Evolutionary conservation across 2,888 invertebrate genomes (phyloP), one percentile per base, ranked within the genome.

Genomic region (Oasisia sp.): DNA sequence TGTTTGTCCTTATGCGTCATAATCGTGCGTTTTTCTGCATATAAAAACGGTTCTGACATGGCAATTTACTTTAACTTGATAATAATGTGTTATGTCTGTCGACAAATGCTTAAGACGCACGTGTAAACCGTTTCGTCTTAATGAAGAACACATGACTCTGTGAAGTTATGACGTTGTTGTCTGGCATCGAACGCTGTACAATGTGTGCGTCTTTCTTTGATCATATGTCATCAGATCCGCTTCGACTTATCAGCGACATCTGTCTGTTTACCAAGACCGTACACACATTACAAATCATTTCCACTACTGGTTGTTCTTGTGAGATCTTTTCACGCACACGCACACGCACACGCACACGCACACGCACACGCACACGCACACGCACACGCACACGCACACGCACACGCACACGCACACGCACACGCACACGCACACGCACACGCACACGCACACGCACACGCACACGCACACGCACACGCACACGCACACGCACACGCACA

Each of bases 321-420:
- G 11, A 56, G 19, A 11, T 14, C 56, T 11, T 56, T 56, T 56
- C 56, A 56, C 56, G 27, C 3, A 74, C 74, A 74, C 74, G 5
- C 7, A 27, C 27, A 74, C 27, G 27, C 27, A 74, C 74, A 74
- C 58, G 27, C 58, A 74, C 58, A 0, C 58, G 19, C 32, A 19
- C 32, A 45, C 50, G 27, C 32, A 27, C 56, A n/a, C 50, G 1
- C 19, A 3, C 50, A 8, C 32, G 50, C 56, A n/a, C 91, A n/a
- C 45, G n/a, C 50, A 50, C 56, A 45, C 91, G 7, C 32, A 45
- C 91, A 91, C 11, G 44, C 32, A 91, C 56, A 91, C 19, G 56
- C 74, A 74, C 74, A 91, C 38, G 19, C 74, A 91, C 74, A 56
- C 38, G 19, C 32, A 74, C 38, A 91, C 32, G 32, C n/a, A 91